Conservation (phyloP, 2,888 invertebrate species). For the Limulus polyphemus region DNA sequence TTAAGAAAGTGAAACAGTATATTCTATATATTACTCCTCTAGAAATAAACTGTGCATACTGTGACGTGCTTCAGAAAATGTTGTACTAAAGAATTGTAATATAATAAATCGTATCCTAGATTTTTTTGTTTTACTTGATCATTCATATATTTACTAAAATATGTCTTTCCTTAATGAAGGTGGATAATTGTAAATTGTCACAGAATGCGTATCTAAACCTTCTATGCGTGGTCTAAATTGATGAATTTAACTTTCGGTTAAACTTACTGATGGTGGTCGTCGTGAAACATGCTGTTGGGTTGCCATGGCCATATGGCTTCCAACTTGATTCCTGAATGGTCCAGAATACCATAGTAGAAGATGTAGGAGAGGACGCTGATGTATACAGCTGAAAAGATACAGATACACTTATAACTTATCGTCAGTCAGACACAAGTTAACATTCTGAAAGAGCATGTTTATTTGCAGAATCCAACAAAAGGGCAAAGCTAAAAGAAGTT, state of each 20-base stretch:
- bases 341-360: conserved; percentile 60
- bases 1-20: too few species aligned
- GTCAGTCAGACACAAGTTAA: too few species aligned
- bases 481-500: too few species aligned
- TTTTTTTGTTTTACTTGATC: background rate
- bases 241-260: too few species aligned
- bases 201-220: conserved; percentile 4
- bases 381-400: conserved; percentile 29
- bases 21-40: too few species aligned
- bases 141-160: background rate
- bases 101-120: background rate
- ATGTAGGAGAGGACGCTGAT: conserved; percentile 40
- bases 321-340: conserved; percentile 61
- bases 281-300: conserved; percentile 59
- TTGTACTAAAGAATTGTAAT: background rate
- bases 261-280: conserved; percentile 55
- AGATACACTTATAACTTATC: too few species aligned
- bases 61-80: background rate
- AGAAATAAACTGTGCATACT: too few species aligned
- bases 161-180: too few species aligned
- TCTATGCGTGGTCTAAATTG: too few species aligned
- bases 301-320: conserved; percentile 57
- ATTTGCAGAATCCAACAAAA: too few species aligned
- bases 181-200: background rate
- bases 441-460: too few species aligned